Percentiles rank a stretch among this genome's conserved stretches.
Conservation (phyloP, 2,797 vertebrate species). For the Falco peregrinus region DNA sequence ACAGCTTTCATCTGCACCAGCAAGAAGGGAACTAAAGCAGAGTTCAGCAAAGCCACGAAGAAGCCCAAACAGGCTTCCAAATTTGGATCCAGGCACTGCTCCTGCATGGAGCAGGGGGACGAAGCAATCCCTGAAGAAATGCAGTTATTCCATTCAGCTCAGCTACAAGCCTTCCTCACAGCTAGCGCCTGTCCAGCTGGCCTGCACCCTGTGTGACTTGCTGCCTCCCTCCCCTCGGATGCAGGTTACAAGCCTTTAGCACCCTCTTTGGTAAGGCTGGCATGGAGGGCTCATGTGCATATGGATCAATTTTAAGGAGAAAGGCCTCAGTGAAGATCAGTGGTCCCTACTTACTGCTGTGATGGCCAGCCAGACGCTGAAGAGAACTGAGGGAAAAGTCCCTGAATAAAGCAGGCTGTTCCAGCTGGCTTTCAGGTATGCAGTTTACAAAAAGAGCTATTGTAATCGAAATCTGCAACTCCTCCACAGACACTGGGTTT, state of each 20-base stretch:
- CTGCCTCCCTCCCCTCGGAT: not conserved
- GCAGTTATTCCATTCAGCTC: not conserved
- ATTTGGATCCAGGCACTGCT: not conserved
- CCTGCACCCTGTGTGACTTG: not conserved
- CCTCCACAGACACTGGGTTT: not conserved
- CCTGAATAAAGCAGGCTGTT: not conserved
- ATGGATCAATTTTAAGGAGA: not conserved
- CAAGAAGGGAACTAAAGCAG: not conserved
- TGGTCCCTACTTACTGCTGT: not conserved
- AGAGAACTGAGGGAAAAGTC: not conserved
- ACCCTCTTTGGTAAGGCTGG: not conserved
- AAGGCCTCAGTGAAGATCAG: not conserved
- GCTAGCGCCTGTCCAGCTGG: rapidly evolving
- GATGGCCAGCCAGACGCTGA: not conserved
- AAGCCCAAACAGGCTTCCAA: not conserved
- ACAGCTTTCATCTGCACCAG: not conserved
- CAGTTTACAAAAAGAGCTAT: not conserved
- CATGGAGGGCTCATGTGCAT: not conserved
- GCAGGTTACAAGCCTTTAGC: not conserved
- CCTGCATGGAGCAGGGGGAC: not conserved
- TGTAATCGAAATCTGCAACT: not conserved
- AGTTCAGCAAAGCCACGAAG: not conserved
- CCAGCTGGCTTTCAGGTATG: not conserved
- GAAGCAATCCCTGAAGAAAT: not conserved
- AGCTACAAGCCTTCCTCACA: not conserved